These are phyloP conservation scores for Mimas tiliae DNA, from an alignment of 2,888 invertebrate species.

Conservation along the genomic window DNA sequence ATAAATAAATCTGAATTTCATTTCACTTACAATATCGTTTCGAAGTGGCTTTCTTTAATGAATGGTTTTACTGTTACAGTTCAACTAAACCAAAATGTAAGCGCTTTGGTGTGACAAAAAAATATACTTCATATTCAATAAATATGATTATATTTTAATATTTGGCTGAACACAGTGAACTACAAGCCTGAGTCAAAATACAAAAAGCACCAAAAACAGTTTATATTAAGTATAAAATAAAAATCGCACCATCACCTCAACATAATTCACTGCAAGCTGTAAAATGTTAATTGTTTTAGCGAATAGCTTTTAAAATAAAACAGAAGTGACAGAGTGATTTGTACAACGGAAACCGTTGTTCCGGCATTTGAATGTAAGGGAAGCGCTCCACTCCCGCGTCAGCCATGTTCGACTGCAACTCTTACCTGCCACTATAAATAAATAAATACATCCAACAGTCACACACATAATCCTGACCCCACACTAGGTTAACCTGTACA, in stretches of 20 bases:
- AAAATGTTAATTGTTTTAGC: conserved; percentile 25
- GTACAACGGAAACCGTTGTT: conserved; percentile 62
- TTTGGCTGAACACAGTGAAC: no score
- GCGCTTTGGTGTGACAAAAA: no score
- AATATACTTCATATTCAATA: no score
- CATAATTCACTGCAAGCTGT: conserved; percentile 31
- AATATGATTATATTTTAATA: no score
- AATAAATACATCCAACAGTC: no score
- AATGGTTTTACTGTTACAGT: no score
- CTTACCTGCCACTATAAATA: conserved; percentile 50
- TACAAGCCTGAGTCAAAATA: not conserved
- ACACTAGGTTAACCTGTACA: no score
- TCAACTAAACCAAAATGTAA: no score
- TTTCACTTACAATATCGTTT: not conserved
- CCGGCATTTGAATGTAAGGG: conserved; percentile 63
- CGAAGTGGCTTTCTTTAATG: not conserved
- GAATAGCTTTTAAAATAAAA: conserved; percentile 46
- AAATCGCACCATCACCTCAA: conserved; percentile 6
- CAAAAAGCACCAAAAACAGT: not conserved
- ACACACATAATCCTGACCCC: no score
- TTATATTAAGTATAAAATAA: not conserved
- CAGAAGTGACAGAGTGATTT: conserved; percentile 64
- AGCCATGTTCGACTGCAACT: conserved; percentile 56
- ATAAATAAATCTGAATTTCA: not conserved
- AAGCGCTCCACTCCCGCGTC: conserved; percentile 54